These are phyloP conservation scores for Clarias gariepinus DNA, from an alignment of 2,113 vertebrate genomes.

Conservation along the genomic window DNA sequence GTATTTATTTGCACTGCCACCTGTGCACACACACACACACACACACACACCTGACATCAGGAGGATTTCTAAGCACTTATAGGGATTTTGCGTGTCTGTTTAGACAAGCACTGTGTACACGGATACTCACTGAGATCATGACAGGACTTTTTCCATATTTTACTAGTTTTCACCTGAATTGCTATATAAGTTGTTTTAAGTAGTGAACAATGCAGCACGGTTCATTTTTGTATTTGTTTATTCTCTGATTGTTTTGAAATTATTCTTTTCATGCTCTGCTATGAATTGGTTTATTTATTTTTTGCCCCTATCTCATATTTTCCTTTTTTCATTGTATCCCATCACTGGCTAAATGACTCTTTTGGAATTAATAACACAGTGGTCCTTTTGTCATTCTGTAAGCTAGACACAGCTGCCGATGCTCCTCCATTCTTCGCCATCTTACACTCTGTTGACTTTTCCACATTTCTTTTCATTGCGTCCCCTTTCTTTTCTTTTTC, in stretches of 20 bases:
- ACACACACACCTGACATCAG: neutral
- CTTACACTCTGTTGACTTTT: constrained; percentile 42
- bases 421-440: constrained; percentile 36
- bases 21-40: too few species aligned
- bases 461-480: constrained; percentile 44
- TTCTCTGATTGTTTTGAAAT: neutral
- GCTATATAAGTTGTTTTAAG: neutral
- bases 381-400: constrained; percentile 24
- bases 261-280: neutral
- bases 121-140: neutral
- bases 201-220: neutral
- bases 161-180: neutral
- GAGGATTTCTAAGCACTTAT: neutral
- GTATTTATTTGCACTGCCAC: neutral
- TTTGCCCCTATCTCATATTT: neutral
- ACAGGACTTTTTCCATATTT: neutral
- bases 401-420: constrained; percentile 37
- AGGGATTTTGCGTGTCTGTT: neutral
- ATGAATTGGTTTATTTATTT: neutral
- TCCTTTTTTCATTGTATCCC: neutral
- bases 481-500: constrained; percentile 28
- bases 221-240: neutral
- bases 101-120: neutral
- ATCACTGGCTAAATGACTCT: neutral
- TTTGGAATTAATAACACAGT: constrained; percentile 20